Evolutionary conservation across 2,888 invertebrate species (phyloP).

Genomic region (Pollenia griseotomentosa): DNA sequence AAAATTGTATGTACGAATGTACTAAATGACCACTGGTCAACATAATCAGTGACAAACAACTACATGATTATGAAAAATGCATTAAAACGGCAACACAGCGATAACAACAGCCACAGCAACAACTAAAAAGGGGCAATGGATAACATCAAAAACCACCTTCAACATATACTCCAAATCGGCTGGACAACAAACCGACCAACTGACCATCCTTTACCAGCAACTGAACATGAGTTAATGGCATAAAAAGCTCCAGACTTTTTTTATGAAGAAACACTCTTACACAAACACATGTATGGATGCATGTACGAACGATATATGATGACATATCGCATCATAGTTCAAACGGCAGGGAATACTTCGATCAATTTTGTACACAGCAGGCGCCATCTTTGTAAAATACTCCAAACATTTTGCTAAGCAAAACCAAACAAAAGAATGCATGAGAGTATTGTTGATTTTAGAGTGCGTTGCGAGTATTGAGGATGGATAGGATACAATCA

Average conservation of each 20-base stretch:
- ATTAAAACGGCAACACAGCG: conserved; percentile 27
- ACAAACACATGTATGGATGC: not conserved
- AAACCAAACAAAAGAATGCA: conserved; percentile 62
- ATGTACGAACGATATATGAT: conserved; percentile 81
- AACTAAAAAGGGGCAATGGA: conserved; percentile 19
- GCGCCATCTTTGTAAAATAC: conserved; percentile 79
- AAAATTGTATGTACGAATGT: conserved; percentile 49
- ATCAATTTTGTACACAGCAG: conserved; percentile 84
- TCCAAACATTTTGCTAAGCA: conserved; percentile 57
- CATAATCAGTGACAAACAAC: conserved; percentile 69
- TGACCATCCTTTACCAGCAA: conserved; percentile 37
- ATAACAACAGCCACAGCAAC: conserved; percentile 8
- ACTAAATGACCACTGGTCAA: conserved; percentile 67
- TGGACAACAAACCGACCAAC: conserved; percentile 33
- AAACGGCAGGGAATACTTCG: conserved; percentile 84
- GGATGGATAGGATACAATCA: conserved; percentile 35
- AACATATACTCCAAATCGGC: conserved; percentile 28
- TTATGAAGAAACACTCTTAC: conserved; percentile 32
- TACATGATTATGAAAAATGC: conserved; percentile 61
- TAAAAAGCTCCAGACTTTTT: conserved; percentile 39
- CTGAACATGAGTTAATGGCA: conserved; percentile 46
- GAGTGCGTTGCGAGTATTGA: conserved; percentile 27
- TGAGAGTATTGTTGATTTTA: conserved; percentile 33
- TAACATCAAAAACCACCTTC: conserved; percentile 60
- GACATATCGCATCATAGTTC: conserved; percentile 85